Base-by-base conservation (phyloP, 2,113 vertebrate species). In the Australoheros scitulus region DNA sequence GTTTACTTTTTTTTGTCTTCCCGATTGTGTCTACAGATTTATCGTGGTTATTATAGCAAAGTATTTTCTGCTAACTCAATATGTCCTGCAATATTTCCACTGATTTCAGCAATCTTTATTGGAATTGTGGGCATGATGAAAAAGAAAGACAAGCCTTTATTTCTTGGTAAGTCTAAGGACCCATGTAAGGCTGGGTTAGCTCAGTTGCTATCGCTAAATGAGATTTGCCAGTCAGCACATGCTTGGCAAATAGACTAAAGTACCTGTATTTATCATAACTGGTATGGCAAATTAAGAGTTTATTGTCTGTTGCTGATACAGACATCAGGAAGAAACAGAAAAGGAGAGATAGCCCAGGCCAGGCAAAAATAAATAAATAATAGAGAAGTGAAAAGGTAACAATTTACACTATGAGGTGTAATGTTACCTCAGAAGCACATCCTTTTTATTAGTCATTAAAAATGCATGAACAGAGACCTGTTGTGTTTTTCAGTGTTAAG, bases 271-370 rank as follows among this genome's bases (percentile, higher is more conserved):
- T 47, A 68, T 47, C 17, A 41, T 68, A 47, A 47, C 14, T 68
- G 47, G 64, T 47, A 22, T 47, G 64, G 64, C 22, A 47, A 68
- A 47, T 68, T 26, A 47, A 26, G 64, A 24, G 22, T 29, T 47
- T 68, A 47, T 68, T 68, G 18, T 68, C 18, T 68, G 64, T 68
- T 68, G 41, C 47, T 18, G 41, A 68, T 26, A 29, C 47, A 68
- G 64, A 47, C 22, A 68, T 68, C 64, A 68, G 5, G 64, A 68
- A 47, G 6, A 29, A 14, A 68, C 15, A 68, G 0, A 29, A 68
- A 68, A 68, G 43, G 38, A 47, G 41, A 68, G 41, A 3, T 47
- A 7, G 1, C 15, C 11, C 38, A 41, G 38, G 10, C 10, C 0
- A 0, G 41, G 0, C 64, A 24, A 24, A 38, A 47, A 47, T 34